Conservation (phyloP, 2,113 vertebrate genomes). For the Amazona vittata region DNA sequence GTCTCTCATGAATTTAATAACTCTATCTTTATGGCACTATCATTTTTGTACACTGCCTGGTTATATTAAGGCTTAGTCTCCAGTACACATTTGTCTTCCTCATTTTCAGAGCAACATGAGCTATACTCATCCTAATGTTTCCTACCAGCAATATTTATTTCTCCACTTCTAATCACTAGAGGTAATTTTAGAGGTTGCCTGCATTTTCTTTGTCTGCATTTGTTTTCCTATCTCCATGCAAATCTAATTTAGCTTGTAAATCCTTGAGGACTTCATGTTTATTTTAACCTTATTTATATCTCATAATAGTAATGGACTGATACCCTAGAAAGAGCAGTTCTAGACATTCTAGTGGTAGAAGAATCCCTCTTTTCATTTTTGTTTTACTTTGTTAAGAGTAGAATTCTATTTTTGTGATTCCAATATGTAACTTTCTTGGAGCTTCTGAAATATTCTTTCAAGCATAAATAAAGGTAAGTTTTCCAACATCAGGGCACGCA, state of each 20-base stretch:
- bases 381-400: not conserved
- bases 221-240: not conserved
- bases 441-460: not conserved
- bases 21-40: not conserved
- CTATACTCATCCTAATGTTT: not conserved
- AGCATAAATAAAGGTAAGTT: not conserved
- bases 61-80: not conserved
- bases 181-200: not conserved
- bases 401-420: not conserved
- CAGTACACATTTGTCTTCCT: not conserved
- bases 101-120: not conserved
- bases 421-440: not conserved
- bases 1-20: not conserved
- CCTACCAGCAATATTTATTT: not conserved
- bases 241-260: slow-evolving; percentile 1
- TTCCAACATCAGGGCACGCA: not conserved
- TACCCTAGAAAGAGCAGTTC: not conserved
- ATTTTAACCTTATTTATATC: slow-evolving; percentile 30
- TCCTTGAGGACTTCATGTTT: not conserved
- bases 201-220: not conserved
- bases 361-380: not conserved
- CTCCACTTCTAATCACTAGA: not conserved
- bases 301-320: not conserved
- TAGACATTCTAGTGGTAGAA: not conserved
- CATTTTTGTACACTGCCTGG: not conserved